phyloP scores from a whole-genome alignment of 2,888 invertebrate species.

The Epinotia nisella region DNA sequence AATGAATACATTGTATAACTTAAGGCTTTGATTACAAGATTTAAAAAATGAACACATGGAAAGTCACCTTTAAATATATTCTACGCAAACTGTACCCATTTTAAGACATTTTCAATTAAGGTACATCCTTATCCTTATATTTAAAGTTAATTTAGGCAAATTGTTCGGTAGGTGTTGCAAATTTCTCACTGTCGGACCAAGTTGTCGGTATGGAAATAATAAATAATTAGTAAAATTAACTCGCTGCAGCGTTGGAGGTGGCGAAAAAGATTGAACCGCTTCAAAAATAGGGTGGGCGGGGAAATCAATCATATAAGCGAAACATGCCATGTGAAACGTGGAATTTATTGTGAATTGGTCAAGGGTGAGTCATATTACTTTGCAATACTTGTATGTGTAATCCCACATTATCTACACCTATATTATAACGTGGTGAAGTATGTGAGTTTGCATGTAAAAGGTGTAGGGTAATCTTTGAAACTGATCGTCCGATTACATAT shows the following conservation, averaged over 20 bases:
- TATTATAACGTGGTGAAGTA: too few species aligned
- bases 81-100: slow-evolving; percentile 34
- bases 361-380: neutral
- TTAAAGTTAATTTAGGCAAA: slow-evolving; percentile 45
- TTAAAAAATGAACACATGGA: too few species aligned
- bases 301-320: neutral
- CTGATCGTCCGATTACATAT: too few species aligned
- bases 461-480: too few species aligned
- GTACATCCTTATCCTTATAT: slow-evolving; percentile 40
- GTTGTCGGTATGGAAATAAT: slow-evolving; percentile 37
- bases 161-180: slow-evolving; percentile 34
- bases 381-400: neutral
- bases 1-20: neutral
- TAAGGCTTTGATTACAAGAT: neutral
- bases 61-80: too few species aligned
- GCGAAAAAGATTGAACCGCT: slow-evolving; percentile 24
- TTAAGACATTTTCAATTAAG: slow-evolving; percentile 45
- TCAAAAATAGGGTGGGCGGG: slow-evolving; percentile 21
- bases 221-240: slow-evolving; percentile 35
- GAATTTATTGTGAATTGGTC: slow-evolving; percentile 5
- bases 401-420: too few species aligned
- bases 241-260: slow-evolving; percentile 11
- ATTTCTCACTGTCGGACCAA: slow-evolving; percentile 39
- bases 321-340: slow-evolving; percentile 2
- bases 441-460: too few species aligned